Percentiles rank a stretch among this genome's conserved stretches.
These are phyloP conservation scores for Austrofundulus limnaeus DNA, from an alignment of 2,113 vertebrate species.

Conservation along the genomic window DNA sequence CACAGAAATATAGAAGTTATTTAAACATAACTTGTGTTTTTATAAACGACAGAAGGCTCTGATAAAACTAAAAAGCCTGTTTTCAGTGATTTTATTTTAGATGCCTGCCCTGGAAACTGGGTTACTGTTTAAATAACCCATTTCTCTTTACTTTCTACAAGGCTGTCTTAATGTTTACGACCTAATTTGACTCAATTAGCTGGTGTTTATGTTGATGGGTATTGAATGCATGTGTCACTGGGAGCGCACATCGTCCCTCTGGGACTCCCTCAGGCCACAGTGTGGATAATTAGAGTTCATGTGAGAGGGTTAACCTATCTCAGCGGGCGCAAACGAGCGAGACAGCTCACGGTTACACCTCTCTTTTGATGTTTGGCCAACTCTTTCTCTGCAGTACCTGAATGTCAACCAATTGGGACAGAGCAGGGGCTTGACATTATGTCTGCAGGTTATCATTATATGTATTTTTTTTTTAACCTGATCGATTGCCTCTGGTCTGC, in stretches of 20 bases:
- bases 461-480: slow-evolving; percentile 73
- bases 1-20: too few species aligned
- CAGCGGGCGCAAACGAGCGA: slow-evolving; percentile 55
- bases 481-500: slow-evolving; percentile 88
- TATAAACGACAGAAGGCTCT: too few species aligned
- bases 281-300: slow-evolving; percentile 76
- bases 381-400: slow-evolving; percentile 73
- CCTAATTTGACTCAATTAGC: slow-evolving; percentile 72
- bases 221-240: slow-evolving; percentile 53
- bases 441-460: slow-evolving; percentile 96
- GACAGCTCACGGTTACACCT: slow-evolving; percentile 58
- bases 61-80: too few species aligned
- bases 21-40: too few species aligned
- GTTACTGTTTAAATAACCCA: not conserved
- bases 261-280: slow-evolving; percentile 66
- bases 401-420: slow-evolving; percentile 84
- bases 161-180: slow-evolving; percentile 28
- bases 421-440: slow-evolving; percentile 85
- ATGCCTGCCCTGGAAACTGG: too few species aligned
- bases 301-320: slow-evolving; percentile 74
- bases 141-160: not conserved
- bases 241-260: slow-evolving; percentile 40
- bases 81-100: too few species aligned
- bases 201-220: slow-evolving; percentile 69
- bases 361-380: slow-evolving; percentile 77